Base-by-base conservation (phyloP, 2,888 invertebrate species). In the Nomada goodeniana region DNA sequence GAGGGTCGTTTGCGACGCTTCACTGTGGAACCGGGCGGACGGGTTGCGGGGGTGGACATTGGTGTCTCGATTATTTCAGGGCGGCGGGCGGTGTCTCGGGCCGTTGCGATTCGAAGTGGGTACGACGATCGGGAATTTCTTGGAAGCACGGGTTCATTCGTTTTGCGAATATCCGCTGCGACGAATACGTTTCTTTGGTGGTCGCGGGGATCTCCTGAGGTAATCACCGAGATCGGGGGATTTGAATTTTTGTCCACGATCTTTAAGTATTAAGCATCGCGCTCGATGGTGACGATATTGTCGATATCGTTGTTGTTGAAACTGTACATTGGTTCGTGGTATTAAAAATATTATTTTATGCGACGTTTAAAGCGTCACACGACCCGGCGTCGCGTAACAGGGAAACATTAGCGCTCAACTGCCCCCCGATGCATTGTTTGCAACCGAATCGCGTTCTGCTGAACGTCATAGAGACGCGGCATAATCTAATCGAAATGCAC, bases 401-500 rank as follows among this genome's bases (percentile, higher is more conserved):
- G 20, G 55, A 44, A 79, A 72, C 72, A 57, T 60, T 65, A 68
- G 57, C 55, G 44, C 26, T 13, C 18, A 68, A 79, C 55, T 61
- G 65, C 60, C 50, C 44, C 53, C 67, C 29, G 79, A 75, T 78
- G 64, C 55, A 76, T 73, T 65, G 65, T 76, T 76, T 57, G 68
- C 68, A 69, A 68, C 57, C 61, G 50, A 69, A 59, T 63, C 57
- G 68, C 53, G 79, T 71, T 78, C 79, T 80, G 80, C 26, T 42
- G 20, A 78, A 71, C 71, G 67, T 80, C 80, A 80, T n/a, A 68
- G 71, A 72, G 61, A 67, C 61, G 65, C 47, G 10, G 29, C 42
- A n/a, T 67, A 72, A 79, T 80, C 80, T 80, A 72, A 80, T 80
- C 80, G 55, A 80, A 78, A 61, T 42, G 50, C 79, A 29, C 29